A percentile compares a stretch with the other conserved stretches of the same genome.
Evolutionary conservation across 2,888 invertebrate species (phyloP).

Genomic region (Lasius fuliginosus): DNA sequence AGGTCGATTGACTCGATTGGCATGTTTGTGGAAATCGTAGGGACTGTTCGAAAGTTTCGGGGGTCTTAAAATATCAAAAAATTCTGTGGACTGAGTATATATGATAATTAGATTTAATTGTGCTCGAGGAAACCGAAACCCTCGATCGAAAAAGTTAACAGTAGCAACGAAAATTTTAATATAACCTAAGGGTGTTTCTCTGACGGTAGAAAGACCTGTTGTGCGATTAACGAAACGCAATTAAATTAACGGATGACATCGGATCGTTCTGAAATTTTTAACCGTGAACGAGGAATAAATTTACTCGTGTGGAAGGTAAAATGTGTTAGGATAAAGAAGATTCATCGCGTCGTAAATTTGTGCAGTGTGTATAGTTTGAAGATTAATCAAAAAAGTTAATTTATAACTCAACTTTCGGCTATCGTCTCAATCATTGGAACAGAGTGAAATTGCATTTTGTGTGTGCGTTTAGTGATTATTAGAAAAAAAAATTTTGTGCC

Average conservation of each 20-base stretch:
- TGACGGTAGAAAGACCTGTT: not conserved
- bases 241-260: not conserved
- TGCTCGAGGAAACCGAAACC: not conserved
- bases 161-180: not conserved
- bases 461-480: constrained; percentile 49
- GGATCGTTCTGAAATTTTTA: constrained; percentile 4
- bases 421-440: not conserved
- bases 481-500: constrained; percentile 25
- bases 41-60: not conserved
- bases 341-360: constrained; percentile 17
- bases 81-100: not conserved
- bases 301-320: constrained; percentile 1
- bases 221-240: constrained; percentile 4
- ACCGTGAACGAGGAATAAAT: constrained; percentile 15
- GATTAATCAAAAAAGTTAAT: constrained; percentile 41
- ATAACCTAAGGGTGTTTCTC: not conserved
- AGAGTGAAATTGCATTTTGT: constrained; percentile 27
- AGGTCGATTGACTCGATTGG: not conserved
- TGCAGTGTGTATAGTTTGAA: constrained; percentile 40
- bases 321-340: constrained; percentile 39
- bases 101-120: not conserved
- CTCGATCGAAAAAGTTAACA: not conserved
- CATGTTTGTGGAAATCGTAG: not conserved
- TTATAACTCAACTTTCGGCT: constrained; percentile 24
- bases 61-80: not conserved